Evolutionary conservation across 2,113 vertebrate species (phyloP), one percentile per base, ranked within the genome.

Genomic region (Sterrhoptilus dennistouni): DNA sequence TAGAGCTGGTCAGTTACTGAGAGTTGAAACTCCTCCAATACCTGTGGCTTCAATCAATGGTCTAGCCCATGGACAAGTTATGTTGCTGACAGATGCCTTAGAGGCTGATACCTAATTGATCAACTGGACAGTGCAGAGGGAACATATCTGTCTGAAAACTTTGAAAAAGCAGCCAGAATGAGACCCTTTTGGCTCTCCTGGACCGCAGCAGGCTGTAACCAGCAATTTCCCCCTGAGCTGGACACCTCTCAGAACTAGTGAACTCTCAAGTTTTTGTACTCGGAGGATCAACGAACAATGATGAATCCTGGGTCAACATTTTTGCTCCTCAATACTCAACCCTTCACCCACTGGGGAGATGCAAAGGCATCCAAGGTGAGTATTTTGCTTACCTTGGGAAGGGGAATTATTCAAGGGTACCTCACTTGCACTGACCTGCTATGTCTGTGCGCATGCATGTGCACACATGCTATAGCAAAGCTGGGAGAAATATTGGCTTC

Each of bases 251-350:
- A 49, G 42, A 75, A 25, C 50, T 56, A 65, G 42, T 13, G 50
- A 85, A 40, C 25, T 16, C 50, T 56, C 50, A 49, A n/a, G n/a
- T 5, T 28, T 64, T 75, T 40, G 15, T 57, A 49, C 20, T n/a
- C 1, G 0, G 29, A 49, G 15, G 29, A 49, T 29, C 1, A 0
- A 75, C 0, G 0, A 75, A 65, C 19, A 65, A 24, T 5, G 8
- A 40, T 3, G 3, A 75, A 64, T 56, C 28, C n/a, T 38, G 23
- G 22, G 22, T 27, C 22, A 83, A 2, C 38, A 83, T 45, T 40
- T 45, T 54, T 28, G 27, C 28, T 64, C 27, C 27, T 83, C 9
- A 18, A 19, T 54, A 45, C 18, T 54, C 22, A 33, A n/a, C 40
- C 18, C 11, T 74, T 54, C 28, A 47, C 11, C 22, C 27, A 27